phyloP scores from a whole-genome alignment of 2,113 vertebrate genomes.

The Tricholaema leucomelas region DNA sequence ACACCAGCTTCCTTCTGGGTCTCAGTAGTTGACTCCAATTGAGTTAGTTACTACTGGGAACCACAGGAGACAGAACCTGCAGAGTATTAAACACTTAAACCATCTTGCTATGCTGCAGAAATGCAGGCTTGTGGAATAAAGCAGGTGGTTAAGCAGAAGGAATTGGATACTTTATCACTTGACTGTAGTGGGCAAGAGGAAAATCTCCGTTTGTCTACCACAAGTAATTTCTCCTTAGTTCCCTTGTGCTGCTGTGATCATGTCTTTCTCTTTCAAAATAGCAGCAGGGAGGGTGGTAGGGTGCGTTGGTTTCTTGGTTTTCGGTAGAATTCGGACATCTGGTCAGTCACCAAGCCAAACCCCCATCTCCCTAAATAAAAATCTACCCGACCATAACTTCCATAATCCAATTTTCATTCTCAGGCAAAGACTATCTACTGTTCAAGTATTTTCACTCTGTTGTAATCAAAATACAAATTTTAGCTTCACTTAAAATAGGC shows the following conservation, averaged over 20 bases:
- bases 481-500: constrained; percentile 64
- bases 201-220: constrained; percentile 14
- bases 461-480: constrained; percentile 60
- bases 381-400: not conserved
- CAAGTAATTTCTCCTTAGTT: not conserved
- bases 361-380: not conserved
- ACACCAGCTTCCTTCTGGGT: not conserved
- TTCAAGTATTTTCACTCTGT: constrained; percentile 45
- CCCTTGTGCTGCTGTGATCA: not conserved
- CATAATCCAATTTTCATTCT: constrained; percentile 43
- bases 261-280: constrained; percentile 4
- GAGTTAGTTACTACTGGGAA: not conserved
- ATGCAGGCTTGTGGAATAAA: not conserved
- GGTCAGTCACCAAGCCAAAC: not conserved
- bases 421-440: constrained; percentile 5
- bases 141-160: not conserved
- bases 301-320: not conserved
- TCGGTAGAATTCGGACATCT: not conserved
- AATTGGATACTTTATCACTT: not conserved
- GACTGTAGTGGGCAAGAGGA: constrained; percentile 16
- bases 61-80: not conserved
- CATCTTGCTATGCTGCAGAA: not conserved
- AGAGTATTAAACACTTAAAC: not conserved
- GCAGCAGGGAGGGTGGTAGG: not conserved
- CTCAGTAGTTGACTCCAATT: not conserved